Evolutionary conservation across 2,888 invertebrate genomes (phyloP), one percentile per base, ranked within the genome.

Genomic region (Leptinotarsa tumamoca): DNA sequence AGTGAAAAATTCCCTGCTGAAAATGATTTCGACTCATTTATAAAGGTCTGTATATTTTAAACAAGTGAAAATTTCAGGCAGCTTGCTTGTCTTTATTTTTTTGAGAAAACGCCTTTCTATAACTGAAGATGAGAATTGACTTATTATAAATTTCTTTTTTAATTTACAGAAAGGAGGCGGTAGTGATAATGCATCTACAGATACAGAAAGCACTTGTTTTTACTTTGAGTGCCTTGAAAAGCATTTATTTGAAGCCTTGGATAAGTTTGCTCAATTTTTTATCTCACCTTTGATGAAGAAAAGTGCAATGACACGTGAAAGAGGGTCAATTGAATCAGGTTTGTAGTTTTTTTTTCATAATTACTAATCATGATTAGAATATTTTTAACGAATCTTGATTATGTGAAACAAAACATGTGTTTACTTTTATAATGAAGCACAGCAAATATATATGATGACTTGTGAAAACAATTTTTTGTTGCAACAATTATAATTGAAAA

Each of bases 231-330:
- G 96, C 80, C 93, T 95, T 74, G 95, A 95, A 87, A 93, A 94
- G 83, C 90, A 95, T 87, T 90, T 98, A 33, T 90, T 91, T 0
- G 91, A 92, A 70, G 94, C 94, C 0, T 90, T 98, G 87, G 96
- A 97, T 86, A 93, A 92, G 89, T 97, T 98, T 90, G 94, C 96
- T 63, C 95, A 96, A 85, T 94, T 97, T 89, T 96, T 98, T 87
- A 95, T 95, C 78, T 90, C 92, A 56, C 98, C 98, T 0, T 90
- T 98, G 61, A 94, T 98, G 94, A 92, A 92, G 85, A 92, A 94
- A 84, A 95, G 95, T 78, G 93, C 95, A 0, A 96, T 98, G 92
- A 93, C 94, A 77, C 90, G 97, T 61, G 98, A 98, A 88, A 90
- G 96, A 58, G 94, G 96, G 87, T 94, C 96, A 0, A 94, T 98